phyloP scores from a whole-genome alignment of 2,888 invertebrate species.

The Adelognathus sp. region DNA sequence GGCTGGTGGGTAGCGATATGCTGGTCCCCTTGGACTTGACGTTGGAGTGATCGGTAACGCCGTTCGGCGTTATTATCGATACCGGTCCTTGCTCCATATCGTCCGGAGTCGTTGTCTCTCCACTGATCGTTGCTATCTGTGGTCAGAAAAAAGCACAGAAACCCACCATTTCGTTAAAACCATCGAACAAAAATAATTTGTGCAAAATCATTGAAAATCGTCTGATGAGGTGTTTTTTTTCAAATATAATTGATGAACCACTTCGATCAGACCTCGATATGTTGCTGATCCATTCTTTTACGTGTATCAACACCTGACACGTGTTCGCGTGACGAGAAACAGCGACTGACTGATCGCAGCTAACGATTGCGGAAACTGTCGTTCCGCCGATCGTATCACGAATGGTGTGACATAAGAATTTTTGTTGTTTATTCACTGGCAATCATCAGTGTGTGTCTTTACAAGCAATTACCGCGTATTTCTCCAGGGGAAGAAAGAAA shows the following conservation, averaged over 20 bases:
- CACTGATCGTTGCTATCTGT: constrained; percentile 35
- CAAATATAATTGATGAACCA: not conserved
- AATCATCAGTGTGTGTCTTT: not conserved
- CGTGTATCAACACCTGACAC: constrained; percentile 1
- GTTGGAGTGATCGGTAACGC: constrained; percentile 64
- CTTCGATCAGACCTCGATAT: constrained; percentile 3
- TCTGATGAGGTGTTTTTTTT: not conserved
- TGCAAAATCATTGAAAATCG: not conserved
- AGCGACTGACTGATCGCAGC: not conserved
- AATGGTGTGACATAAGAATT: not conserved
- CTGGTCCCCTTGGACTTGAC: constrained; percentile 65
- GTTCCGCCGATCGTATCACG: not conserved
- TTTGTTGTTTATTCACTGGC: not conserved
- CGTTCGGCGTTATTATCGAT: constrained; percentile 70
- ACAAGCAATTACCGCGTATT: not conserved
- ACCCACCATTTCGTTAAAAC: no score
- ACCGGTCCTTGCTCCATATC: constrained; percentile 72
- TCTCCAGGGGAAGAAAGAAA: no score
- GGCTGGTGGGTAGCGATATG: constrained; percentile 64
- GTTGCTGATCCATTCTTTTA: constrained; percentile 15
- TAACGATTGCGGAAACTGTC: not conserved
- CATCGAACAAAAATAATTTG: not conserved
- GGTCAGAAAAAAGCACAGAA: not conserved
- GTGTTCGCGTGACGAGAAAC: constrained; percentile 6
- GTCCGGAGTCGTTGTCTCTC: constrained; percentile 14